Evolutionary conservation across 2,113 vertebrate genomes (phyloP).

Genomic region (Dipodomys stephensi): DNA sequence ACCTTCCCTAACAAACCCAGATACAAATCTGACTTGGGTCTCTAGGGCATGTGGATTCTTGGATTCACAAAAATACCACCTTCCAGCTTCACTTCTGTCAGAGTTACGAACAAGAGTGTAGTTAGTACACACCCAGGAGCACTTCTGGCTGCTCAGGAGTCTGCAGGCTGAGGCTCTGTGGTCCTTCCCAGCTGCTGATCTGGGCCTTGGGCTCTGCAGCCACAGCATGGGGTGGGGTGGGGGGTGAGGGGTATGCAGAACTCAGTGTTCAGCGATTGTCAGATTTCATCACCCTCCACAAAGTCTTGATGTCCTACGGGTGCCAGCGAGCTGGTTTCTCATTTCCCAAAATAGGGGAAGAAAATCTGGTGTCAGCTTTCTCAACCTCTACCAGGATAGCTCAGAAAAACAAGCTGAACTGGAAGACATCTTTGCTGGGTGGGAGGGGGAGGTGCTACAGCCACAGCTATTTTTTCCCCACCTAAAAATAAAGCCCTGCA

Average conservation of each 20-base stretch:
- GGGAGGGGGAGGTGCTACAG: constrained; percentile 46
- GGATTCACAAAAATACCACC: constrained; percentile 14
- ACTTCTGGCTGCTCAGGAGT: too few relatives aligned
- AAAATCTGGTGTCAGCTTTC: constrained; percentile 72
- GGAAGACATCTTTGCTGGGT: constrained; percentile 55
- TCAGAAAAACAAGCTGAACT: constrained; percentile 57
- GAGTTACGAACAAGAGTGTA: neutral
- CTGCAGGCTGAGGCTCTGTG: neutral
- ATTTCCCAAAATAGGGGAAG: constrained; percentile 66
- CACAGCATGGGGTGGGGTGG: neutral
- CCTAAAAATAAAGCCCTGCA: constrained; percentile 78
- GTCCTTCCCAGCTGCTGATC: neutral
- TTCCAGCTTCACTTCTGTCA: constrained; percentile 38
- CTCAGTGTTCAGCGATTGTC: neutral
- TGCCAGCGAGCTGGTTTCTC: constrained; percentile 52
- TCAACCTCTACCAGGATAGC: constrained; percentile 47
- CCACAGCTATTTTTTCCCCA: constrained; percentile 58
- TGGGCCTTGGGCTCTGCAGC: neutral
- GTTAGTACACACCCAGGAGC: neutral
- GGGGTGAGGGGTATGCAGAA: neutral
- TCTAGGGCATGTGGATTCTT: neutral
- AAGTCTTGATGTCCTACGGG: neutral
- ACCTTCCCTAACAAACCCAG: constrained; percentile 17
- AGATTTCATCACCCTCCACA: neutral
- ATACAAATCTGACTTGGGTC: constrained; percentile 12